Evolutionary conservation across 2,888 invertebrate genomes (phyloP).

Genomic region (Caradrina kadenii): DNA sequence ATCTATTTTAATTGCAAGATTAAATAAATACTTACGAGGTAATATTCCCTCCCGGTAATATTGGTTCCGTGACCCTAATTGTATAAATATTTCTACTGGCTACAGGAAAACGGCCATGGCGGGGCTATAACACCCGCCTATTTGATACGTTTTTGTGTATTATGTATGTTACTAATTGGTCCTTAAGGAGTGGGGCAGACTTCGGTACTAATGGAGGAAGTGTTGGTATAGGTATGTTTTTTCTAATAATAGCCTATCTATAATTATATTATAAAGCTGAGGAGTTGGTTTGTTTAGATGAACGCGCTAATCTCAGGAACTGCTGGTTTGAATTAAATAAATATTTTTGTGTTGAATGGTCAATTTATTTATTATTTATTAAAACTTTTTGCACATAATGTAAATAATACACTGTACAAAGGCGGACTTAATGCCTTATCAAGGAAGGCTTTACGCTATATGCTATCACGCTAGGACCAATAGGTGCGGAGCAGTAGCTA

Average conservation of each 20-base stretch:
- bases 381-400: no score
- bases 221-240: constrained; percentile 6
- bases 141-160: constrained; percentile 20
- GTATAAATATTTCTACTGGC: constrained; percentile 32
- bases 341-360: no score
- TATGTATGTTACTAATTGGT: constrained; percentile 37
- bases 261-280: no score
- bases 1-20: constrained; percentile 2
- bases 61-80: constrained; percentile 37
- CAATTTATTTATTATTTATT: no score
- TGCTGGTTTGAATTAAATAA: no score
- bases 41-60: constrained; percentile 16
- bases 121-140: constrained; percentile 23
- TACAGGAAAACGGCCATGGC: constrained; percentile 17
- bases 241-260: constrained; percentile 16
- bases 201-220: constrained; percentile 4
- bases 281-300: no score
- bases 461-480: no score
- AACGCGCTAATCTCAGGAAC: no score
- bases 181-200: constrained; percentile 10
- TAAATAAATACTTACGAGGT: constrained; percentile 10
- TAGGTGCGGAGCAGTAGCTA: no score
- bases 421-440: no score
- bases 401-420: no score
- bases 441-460: no score